A percentile compares a stretch with the other conserved stretches of the same genome.
Evolutionary conservation across 1,140 invertebrate species (phyloP).

Genomic region (Bombus haemorrhoidalis): DNA sequence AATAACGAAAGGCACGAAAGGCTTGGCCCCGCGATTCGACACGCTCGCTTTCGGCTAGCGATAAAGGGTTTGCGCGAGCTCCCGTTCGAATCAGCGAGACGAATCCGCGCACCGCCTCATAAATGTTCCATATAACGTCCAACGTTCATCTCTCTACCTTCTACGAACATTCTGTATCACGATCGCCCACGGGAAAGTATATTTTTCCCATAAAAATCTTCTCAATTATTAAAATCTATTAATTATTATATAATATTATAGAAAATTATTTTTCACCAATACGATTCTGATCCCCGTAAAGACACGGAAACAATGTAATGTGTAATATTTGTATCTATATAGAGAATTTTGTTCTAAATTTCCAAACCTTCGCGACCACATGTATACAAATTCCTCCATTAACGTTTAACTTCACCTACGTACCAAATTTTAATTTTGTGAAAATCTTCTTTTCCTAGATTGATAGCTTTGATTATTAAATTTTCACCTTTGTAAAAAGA

Average conservation of each 20-base stretch:
- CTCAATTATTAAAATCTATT: not conserved
- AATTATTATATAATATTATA: too few species aligned
- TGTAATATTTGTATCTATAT: too few species aligned
- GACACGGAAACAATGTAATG: too few species aligned
- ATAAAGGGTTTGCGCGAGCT: conserved; percentile 75
- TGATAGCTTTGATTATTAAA: not conserved
- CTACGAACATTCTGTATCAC: not conserved
- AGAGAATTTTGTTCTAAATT: too few species aligned
- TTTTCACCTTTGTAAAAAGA: not conserved
- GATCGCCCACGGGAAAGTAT: not conserved
- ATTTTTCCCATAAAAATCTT: not conserved
- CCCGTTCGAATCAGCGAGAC: conserved; percentile 72
- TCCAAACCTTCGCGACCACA: too few species aligned
- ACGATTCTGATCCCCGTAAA: too few species aligned
- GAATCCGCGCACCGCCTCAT: conserved; percentile 73
- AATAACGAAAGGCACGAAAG: conserved; percentile 78
- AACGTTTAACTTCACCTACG: too few species aligned
- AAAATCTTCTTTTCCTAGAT: not conserved
- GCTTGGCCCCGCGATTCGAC: conserved; percentile 69
- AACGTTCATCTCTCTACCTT: not conserved
- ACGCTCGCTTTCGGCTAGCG: conserved; percentile 73
- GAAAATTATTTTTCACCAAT: too few species aligned
- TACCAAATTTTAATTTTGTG: too few species aligned
- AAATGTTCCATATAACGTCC: conserved; percentile 68
- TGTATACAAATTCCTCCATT: not conserved